Percentiles rank a stretch among this genome's conserved stretches.
phyloP scores from a whole-genome alignment of 2,888 invertebrate genomes.

The Eupithecia insigniata region DNA sequence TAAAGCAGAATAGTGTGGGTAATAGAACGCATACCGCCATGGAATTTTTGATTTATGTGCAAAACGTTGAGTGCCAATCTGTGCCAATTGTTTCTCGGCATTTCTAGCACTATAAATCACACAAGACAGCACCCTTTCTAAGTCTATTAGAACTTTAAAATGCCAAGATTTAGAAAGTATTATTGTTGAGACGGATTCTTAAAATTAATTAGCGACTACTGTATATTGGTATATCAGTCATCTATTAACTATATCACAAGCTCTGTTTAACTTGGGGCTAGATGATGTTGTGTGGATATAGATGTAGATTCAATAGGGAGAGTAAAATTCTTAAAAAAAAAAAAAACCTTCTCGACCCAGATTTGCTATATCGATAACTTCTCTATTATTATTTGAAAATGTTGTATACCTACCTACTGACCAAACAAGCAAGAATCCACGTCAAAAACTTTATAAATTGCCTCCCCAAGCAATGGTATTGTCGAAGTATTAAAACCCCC shows the following conservation, averaged over 20 bases:
- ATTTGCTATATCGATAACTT: neutral
- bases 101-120: slow-evolving; percentile 11
- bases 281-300: too few relatives aligned
- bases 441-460: slow-evolving; percentile 20
- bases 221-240: too few relatives aligned
- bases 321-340: neutral
- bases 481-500: slow-evolving; percentile 54
- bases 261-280: too few relatives aligned
- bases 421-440: slow-evolving; percentile 11
- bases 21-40: slow-evolving; percentile 50
- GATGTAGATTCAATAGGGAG: too few relatives aligned
- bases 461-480: slow-evolving; percentile 32
- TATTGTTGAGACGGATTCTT: neutral
- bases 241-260: too few relatives aligned
- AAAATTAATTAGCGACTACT: neutral
- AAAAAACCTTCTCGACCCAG: neutral
- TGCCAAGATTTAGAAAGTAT: neutral
- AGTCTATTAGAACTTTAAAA: neutral
- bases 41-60: slow-evolving; percentile 54
- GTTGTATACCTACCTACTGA: neutral
- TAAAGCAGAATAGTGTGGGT: slow-evolving; percentile 47
- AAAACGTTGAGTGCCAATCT: slow-evolving; percentile 51
- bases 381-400: neutral
- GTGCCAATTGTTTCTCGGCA: slow-evolving; percentile 51
- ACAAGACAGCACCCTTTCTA: neutral